Percentiles rank a stretch among this genome's conserved stretches.
phyloP scores from a whole-genome alignment of 2,113 vertebrate genomes.

The Glaucidium brasilianum region DNA sequence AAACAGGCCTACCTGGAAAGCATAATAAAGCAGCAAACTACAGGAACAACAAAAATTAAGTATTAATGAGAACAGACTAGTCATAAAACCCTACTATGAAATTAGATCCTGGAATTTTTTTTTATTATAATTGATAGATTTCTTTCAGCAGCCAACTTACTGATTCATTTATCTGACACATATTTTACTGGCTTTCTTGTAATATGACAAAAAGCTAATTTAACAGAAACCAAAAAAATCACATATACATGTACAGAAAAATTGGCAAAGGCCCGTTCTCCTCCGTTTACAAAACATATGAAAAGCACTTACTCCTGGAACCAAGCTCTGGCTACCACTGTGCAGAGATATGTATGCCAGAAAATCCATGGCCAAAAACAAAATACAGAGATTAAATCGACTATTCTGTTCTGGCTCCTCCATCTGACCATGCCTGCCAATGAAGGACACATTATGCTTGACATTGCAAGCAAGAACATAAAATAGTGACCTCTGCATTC shows the following conservation, averaged over 20 bases:
- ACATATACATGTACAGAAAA: not conserved
- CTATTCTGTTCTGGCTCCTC: slow-evolving; percentile 3
- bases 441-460: not conserved
- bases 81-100: not conserved
- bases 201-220: not conserved
- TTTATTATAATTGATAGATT: not conserved
- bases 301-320: slow-evolving; percentile 45
- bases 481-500: not conserved
- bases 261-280: not conserved
- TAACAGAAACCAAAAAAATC: not conserved
- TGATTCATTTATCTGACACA: not conserved
- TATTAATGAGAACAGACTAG: not conserved
- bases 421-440: not conserved
- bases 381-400: not conserved
- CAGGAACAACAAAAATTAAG: not conserved
- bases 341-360: not conserved
- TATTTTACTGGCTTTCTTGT: not conserved
- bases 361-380: not conserved
- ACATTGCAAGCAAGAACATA: not conserved
- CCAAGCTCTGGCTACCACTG: slow-evolving; percentile 40
- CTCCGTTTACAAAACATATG: not conserved
- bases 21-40: not conserved
- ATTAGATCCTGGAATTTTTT: not conserved
- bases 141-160: not conserved
- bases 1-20: not conserved